phyloP scores from a whole-genome alignment of 1,140 invertebrate species.

The Babylonia areolata region DNA sequence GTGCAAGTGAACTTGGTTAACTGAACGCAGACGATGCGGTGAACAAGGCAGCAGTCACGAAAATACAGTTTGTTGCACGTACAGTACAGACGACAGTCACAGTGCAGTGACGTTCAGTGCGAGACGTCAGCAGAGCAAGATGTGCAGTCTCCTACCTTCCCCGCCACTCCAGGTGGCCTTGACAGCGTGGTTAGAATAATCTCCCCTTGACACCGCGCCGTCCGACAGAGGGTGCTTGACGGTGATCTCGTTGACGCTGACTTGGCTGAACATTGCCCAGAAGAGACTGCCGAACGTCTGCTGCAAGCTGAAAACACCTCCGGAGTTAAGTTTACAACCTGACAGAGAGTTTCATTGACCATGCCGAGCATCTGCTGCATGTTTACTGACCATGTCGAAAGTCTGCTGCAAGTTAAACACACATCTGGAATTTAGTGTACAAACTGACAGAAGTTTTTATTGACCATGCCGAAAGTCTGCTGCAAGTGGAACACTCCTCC shows the following conservation, averaged over 20 bases:
- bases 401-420: too few relatives aligned
- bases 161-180: neutral
- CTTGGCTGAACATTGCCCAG: constrained; percentile 86
- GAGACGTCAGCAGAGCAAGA: neutral
- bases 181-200: neutral
- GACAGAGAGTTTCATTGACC: too few relatives aligned
- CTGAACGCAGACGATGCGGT: neutral
- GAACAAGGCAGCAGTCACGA: neutral
- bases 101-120: neutral
- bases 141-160: constrained; percentile 20
- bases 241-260: constrained; percentile 82
- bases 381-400: too few relatives aligned
- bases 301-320: constrained; percentile 75
- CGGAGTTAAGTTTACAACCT: neutral
- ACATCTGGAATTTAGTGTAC: too few relatives aligned
- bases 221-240: constrained; percentile 74
- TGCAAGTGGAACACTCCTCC: too few relatives aligned
- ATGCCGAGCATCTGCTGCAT: too few relatives aligned
- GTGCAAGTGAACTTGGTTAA: neutral
- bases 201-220: constrained; percentile 51
- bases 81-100: neutral
- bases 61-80: neutral
- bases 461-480: too few relatives aligned
- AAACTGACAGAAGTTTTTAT: too few relatives aligned
- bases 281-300: constrained; percentile 84